phyloP scores from a whole-genome alignment of 2,113 vertebrate species.

The Engraulis encrasicolus region DNA sequence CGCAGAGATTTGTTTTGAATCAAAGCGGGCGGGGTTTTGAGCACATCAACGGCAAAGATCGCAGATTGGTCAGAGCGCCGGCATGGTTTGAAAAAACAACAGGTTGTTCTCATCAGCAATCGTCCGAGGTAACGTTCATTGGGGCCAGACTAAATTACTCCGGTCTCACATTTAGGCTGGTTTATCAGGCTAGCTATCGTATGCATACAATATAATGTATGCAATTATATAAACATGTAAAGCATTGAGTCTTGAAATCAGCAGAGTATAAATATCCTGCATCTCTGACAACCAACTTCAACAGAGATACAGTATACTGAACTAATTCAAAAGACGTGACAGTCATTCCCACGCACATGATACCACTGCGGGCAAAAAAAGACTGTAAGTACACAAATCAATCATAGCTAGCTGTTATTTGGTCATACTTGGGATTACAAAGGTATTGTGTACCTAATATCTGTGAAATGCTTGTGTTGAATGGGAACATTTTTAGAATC shows the following conservation, averaged over 20 bases:
- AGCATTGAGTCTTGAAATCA: no score
- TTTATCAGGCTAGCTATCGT: no score
- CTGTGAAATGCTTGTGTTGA: neutral
- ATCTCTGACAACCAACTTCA: neutral
- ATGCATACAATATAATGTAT: no score
- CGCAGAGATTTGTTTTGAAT: no score
- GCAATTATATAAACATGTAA: neutral
- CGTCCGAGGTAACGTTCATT: no score
- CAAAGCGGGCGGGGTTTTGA: no score
- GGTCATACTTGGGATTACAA: neutral
- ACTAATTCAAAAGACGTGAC: neutral
- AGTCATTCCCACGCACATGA: neutral
- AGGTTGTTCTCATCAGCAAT: no score
- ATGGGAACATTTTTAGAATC: neutral
- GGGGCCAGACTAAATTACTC: no score
- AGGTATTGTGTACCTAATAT: neutral
- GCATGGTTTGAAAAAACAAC: no score
- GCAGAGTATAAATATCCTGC: neutral
- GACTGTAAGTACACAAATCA: neutral
- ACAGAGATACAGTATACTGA: neutral
- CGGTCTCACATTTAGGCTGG: no score
- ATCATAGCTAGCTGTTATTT: neutral
- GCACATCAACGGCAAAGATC: no score
- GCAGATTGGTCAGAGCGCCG: no score
- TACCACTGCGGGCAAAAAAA: neutral